These are phyloP conservation scores for Merops nubicus DNA, from an alignment of 2,113 vertebrate species.

Conservation along the genomic window DNA sequence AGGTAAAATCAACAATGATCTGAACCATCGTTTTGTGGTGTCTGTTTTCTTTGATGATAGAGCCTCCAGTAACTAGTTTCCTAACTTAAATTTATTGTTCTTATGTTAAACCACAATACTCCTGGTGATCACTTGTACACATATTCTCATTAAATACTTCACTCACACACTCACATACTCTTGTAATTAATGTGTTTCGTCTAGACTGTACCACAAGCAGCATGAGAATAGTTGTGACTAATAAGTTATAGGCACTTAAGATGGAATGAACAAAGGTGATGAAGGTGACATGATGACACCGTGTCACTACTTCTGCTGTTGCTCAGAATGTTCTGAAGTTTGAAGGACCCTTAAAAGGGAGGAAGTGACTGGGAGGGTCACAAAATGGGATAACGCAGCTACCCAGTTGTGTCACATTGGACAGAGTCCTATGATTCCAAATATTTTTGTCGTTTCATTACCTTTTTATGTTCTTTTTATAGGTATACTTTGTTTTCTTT, in stretches of 20 bases:
- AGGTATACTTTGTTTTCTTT: background rate
- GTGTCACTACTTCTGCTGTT: background rate
- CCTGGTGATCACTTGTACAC: background rate
- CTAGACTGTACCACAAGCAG: background rate
- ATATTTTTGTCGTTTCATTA: background rate
- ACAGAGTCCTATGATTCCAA: background rate
- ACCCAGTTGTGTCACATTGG: background rate
- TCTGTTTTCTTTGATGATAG: background rate
- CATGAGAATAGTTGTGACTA: background rate
- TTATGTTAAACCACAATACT: background rate
- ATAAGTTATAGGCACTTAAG: background rate
- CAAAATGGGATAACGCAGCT: background rate
- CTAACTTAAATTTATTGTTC: background rate
- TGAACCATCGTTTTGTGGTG: background rate
- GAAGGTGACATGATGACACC: background rate
- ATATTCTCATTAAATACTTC: background rate
- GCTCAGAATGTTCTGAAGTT: background rate
- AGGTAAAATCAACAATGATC: background rate
- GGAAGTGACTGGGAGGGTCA: background rate
- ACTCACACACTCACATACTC: too few relatives aligned
- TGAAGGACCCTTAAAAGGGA: background rate
- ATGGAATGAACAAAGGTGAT: background rate
- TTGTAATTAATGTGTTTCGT: accelerated
- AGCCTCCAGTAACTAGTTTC: background rate
- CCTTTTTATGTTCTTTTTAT: background rate